Conservation (phyloP, 2,888 invertebrate species). For the Drosophila mimica region DNA sequence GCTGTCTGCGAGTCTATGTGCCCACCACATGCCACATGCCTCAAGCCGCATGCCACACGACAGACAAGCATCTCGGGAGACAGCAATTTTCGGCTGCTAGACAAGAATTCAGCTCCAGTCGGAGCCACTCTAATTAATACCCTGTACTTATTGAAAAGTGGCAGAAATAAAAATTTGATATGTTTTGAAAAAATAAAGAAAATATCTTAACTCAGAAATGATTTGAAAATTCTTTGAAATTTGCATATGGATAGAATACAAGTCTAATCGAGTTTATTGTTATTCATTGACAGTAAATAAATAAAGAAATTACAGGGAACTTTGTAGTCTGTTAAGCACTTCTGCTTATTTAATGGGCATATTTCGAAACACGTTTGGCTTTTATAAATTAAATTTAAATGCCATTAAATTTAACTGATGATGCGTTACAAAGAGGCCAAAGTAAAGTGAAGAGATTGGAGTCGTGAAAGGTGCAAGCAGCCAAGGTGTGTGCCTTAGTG, state of each 20-base stretch:
- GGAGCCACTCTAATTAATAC: neutral
- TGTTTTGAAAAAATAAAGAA: neutral
- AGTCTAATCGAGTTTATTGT: neutral
- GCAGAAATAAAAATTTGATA: neutral
- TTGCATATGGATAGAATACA: too few relatives aligned
- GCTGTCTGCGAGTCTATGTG: slow-evolving; percentile 3
- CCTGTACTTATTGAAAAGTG: neutral
- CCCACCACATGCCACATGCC: slow-evolving; percentile 44
- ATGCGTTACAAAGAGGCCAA: slow-evolving; percentile 39
- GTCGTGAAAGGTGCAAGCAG: slow-evolving; percentile 49
- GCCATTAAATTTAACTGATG: slow-evolving; percentile 62
- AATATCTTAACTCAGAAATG: neutral
- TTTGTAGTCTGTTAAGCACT: neutral
- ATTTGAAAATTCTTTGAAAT: too few relatives aligned
- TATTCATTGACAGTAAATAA: neutral
- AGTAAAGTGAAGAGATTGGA: slow-evolving; percentile 27
- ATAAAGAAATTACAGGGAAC: neutral
- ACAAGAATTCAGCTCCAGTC: neutral
- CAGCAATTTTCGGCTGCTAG: slow-evolving; percentile 1
- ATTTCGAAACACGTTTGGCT: slow-evolving; percentile 68
- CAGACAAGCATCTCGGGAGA: slow-evolving; percentile 1
- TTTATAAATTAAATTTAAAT: slow-evolving; percentile 76
- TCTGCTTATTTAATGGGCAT: slow-evolving; percentile 41
- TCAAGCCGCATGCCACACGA: slow-evolving; percentile 29
- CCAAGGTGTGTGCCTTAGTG: neutral